These are phyloP conservation scores for Penelope pileata DNA, from an alignment of 2,113 vertebrate species.

Conservation along the genomic window DNA sequence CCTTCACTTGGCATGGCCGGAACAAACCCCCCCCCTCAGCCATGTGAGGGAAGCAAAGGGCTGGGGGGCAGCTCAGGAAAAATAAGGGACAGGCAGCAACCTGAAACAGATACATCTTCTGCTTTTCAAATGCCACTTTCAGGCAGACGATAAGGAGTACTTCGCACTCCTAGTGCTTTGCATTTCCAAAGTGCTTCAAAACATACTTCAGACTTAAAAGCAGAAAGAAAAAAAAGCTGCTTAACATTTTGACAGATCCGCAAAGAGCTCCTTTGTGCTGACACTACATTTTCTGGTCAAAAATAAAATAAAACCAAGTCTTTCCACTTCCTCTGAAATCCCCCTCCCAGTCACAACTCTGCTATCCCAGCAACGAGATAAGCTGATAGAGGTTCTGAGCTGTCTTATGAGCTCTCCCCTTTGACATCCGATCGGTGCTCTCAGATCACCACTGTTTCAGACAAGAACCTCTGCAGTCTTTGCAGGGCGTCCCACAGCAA, in stretches of 20 bases:
- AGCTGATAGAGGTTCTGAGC: not conserved
- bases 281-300: slow-evolving; percentile 40
- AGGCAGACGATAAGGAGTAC: slow-evolving; percentile 38
- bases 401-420: not conserved
- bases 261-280: slow-evolving; percentile 53
- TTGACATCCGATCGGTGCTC: not conserved
- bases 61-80: slow-evolving; percentile 11
- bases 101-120: slow-evolving; percentile 23
- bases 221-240: slow-evolving; percentile 5
- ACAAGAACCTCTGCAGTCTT: not conserved
- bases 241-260: slow-evolving; percentile 56
- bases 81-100: not conserved
- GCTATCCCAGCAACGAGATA: not conserved
- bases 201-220: slow-evolving; percentile 56
- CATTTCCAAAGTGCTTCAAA: slow-evolving; percentile 66
- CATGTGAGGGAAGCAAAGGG: slow-evolving; percentile 2
- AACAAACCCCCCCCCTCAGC: not conserved
- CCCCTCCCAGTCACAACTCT: not conserved
- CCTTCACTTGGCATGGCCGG: not conserved
- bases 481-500: not conserved
- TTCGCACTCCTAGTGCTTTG: slow-evolving; percentile 55
- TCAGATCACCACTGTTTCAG: not conserved
- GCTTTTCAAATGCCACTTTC: slow-evolving; percentile 53
- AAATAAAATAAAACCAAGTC: not conserved
- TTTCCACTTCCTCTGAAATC: not conserved